Evolutionary conservation across 1,140 invertebrate genomes (phyloP), one percentile per base, ranked within the genome.

Genomic region (Chlorops oryzae): DNA sequence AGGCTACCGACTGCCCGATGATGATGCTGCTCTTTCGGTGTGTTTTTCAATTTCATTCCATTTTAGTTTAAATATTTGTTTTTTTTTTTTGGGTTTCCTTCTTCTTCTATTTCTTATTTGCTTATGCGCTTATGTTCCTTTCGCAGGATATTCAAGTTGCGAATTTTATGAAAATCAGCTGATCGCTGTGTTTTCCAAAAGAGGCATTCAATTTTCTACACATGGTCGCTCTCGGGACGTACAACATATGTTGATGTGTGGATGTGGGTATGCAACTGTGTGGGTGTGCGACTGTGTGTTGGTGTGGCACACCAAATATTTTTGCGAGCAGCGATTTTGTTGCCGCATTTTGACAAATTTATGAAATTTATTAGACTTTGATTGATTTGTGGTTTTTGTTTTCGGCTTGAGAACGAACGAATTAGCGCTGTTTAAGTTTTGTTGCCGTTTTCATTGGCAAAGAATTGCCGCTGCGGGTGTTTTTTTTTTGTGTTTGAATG

Each of bases 291-390:
- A 22, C 10, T 49, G 18, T 24, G 35, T 24, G 25, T 27, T n/a
- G 34, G 3, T 47, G 12, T 46, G 18, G 10, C 20, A 46, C 21
- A 20, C 15, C 32, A 25, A 15, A 32, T 28, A 38, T 37, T 50
- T 51, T 41, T 38, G 20, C 24, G 46, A 21, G 34, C 42, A 45
- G 28, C 34, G 42, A 32, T 45, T 24, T 45, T 45, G 42, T 45
- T 45, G 28, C 20, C 25, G 22, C 10, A 21, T 27, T 13, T 28
- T 23, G 13, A 25, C n/a, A 15, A 25, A 17, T 21, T 4, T 27
- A n/a, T 17, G 24, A 66, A 66, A 66, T 66, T 66, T 66, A 66
- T 67, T 63, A 66, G 64, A 66, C 64, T 57, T 63, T 66, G 63
- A 66, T 66, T 64, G 64, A 66, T 66, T 61, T 64, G 63, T 56